Evolutionary conservation across 2,888 invertebrate species (phyloP), one percentile per base, ranked within the genome.

Genomic region (Steinernema carpocapsae): DNA sequence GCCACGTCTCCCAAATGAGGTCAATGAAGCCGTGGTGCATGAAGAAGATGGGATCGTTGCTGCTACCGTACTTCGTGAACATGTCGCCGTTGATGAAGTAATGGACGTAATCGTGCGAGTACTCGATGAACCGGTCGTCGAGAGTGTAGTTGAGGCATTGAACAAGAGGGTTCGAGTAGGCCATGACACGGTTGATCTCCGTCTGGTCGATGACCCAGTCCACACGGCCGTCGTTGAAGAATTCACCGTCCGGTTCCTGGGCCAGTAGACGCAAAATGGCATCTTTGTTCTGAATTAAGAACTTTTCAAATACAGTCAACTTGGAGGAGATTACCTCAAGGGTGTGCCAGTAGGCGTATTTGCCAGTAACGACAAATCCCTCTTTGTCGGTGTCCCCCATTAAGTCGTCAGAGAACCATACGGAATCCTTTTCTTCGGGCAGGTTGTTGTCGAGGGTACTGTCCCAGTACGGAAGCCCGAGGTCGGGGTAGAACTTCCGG

Each of bases 381-480:
- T 84, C 80, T 1, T 84, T 82, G 37, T 86, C 84, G 0, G 83
- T 72, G 26, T 79, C 75, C 10, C 88, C 88, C 52, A 88, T 72
- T 76, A 88, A 87, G 22, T 86, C 72, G 1, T 82, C 83, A 0
- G 86, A 85, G 86, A 88, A 88, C 32, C 88, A 82, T 7, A 88
- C 82, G 0, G 88, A 88, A 45, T 88, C 85, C 26, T 83, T 80
- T 0, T 87, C 86, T 19, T 87, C 86, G 0, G 86, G 86, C 0
- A 88, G 80, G 32, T 78, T 76, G 24, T 85, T 79, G 76, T 88
- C 88, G 42, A 88, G 78, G 0, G 86, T 85, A 14, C 86, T 85
- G 79, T 88, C 88, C 88, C 88, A 88, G 77, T 88, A 88, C 0
- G 88, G 88, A 6, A 88, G 77, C n/a, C 78, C 80, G 12, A 88